These are phyloP conservation scores for Dendronephthya gigantea DNA, from an alignment of 64 coral and sea anemone genomes.

Conservation along the genomic window DNA sequence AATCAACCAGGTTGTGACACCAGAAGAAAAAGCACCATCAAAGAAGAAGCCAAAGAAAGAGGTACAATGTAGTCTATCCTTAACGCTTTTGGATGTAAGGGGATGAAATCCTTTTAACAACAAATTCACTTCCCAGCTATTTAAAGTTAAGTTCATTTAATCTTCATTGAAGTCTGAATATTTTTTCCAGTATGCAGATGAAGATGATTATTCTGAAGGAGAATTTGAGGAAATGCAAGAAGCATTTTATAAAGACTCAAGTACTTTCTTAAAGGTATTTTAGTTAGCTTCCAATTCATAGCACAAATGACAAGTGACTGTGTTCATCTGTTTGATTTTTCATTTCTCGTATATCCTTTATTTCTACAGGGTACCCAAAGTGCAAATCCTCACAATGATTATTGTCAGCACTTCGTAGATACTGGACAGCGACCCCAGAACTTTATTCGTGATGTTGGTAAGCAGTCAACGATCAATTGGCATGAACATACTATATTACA, in stretches of 20 bases:
- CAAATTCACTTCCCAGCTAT: no score
- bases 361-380: slow-evolving; percentile 88
- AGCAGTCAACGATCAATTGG: neutral
- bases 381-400: slow-evolving; percentile 98
- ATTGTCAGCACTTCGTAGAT: slow-evolving; percentile 97
- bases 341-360: neutral
- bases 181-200: slow-evolving; percentile 8
- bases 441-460: slow-evolving; percentile 96
- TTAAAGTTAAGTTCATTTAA: no score
- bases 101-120: no score
- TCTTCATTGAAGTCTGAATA: no score
- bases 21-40: neutral
- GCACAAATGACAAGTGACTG: neutral
- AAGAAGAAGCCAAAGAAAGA: slow-evolving; percentile 17
- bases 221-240: slow-evolving; percentile 68
- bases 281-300: neutral
- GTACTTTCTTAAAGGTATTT: slow-evolving; percentile 98
- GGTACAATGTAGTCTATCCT: neutral
- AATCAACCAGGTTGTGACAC: neutral
- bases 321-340: neutral
- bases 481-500: no score
- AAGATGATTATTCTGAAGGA: slow-evolving; percentile 58
- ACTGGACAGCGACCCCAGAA: slow-evolving; percentile 94
- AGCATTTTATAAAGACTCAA: slow-evolving; percentile 87
- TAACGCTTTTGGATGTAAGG: no score